These are phyloP conservation scores for Drosophila paranaensis DNA, from an alignment of 2,888 invertebrate genomes.

Conservation along the genomic window DNA sequence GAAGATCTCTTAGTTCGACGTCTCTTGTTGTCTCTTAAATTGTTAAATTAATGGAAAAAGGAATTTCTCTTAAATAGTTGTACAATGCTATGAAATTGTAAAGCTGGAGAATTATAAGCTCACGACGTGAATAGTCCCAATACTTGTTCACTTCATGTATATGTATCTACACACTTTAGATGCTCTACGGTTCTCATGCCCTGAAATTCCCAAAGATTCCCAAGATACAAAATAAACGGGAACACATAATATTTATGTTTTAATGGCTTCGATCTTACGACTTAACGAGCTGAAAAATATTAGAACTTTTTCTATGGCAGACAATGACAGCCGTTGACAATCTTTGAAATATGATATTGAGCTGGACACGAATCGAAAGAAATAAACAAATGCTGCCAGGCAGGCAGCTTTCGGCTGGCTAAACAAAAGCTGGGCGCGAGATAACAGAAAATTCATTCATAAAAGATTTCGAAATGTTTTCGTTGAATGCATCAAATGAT, in stretches of 20 bases:
- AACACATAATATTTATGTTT: slow-evolving; percentile 39
- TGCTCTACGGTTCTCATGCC: neutral
- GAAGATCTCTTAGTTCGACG: too few species aligned
- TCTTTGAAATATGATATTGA: slow-evolving; percentile 70
- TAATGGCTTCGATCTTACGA: slow-evolving; percentile 33
- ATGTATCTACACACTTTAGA: too few species aligned
- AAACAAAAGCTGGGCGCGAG: slow-evolving; percentile 26
- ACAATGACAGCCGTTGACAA: slow-evolving; percentile 74
- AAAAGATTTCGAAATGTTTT: slow-evolving; percentile 62
- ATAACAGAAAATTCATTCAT: slow-evolving; percentile 47
- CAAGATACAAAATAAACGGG: slow-evolving; percentile 6
- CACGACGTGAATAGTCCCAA: neutral
- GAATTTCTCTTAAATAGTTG: too few species aligned
- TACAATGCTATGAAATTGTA: neutral
- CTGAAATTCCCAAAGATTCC: too few species aligned
- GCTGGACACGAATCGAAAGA: slow-evolving; percentile 13
- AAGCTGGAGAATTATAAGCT: neutral
- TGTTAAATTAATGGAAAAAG: too few species aligned
- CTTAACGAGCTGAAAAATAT: slow-evolving; percentile 63
- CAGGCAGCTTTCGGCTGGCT: slow-evolving; percentile 37
- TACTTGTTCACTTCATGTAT: neutral
- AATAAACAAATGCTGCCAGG: neutral
- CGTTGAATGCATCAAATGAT: slow-evolving; percentile 68
- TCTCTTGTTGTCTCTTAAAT: too few species aligned
- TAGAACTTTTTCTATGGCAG: slow-evolving; percentile 53